These are phyloP conservation scores for Morpho achilles DNA, from an alignment of 2,888 invertebrate species.

Conservation along the genomic window DNA sequence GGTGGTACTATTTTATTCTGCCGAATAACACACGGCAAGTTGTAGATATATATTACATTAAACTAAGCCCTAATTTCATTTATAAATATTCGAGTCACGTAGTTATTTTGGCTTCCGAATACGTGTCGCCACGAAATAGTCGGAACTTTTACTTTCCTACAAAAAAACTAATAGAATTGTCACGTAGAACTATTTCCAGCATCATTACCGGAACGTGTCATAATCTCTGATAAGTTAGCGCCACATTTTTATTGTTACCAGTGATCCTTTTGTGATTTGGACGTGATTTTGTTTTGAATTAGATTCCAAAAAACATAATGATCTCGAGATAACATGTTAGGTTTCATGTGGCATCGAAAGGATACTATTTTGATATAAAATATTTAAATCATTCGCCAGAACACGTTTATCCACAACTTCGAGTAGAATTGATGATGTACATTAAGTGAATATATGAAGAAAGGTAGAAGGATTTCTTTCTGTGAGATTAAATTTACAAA, in stretches of 20 bases:
- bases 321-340: not conserved
- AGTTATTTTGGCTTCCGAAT: conserved; percentile 54
- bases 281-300: conserved; percentile 31
- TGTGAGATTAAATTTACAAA: too few species aligned
- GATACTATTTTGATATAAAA: too few species aligned
- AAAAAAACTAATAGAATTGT: conserved; percentile 44
- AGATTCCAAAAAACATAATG: conserved; percentile 5
- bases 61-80: conserved; percentile 34
- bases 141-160: conserved; percentile 64
- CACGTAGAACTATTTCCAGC: conserved; percentile 70
- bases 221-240: conserved; percentile 67
- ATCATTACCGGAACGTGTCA: conserved; percentile 71
- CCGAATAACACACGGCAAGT: too few species aligned
- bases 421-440: too few species aligned
- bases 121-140: conserved; percentile 48
- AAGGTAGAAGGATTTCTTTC: too few species aligned
- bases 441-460: too few species aligned
- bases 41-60: too few species aligned
- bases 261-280: conserved; percentile 34
- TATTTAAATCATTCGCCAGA: too few species aligned
- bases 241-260: conserved; percentile 65
- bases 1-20: too few species aligned
- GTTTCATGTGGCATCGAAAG: not conserved
- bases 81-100: conserved; percentile 55
- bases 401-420: too few species aligned